Evolutionary conservation across 2,888 invertebrate species (phyloP).

Genomic region (Rhyacophila evoluta): DNA sequence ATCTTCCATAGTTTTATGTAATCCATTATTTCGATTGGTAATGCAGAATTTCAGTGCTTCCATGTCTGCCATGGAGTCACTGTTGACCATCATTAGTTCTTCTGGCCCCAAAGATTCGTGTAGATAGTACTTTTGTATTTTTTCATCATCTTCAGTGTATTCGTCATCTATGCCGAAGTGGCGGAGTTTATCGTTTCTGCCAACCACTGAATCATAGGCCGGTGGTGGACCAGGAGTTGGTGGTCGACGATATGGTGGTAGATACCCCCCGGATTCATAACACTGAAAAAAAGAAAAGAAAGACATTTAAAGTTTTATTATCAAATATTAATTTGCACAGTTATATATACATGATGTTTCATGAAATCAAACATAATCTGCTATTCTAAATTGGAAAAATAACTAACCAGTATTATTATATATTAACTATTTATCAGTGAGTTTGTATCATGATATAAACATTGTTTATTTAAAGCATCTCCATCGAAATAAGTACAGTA

Average conservation of each 20-base stretch:
- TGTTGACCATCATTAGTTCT: slow-evolving; percentile 26
- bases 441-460: neutral
- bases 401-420: too few relatives aligned
- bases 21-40: neutral
- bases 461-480: too few relatives aligned
- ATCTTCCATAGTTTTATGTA: neutral
- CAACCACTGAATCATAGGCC: slow-evolving; percentile 71
- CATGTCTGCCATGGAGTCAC: neutral
- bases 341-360: too few relatives aligned
- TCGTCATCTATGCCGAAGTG: slow-evolving; percentile 56
- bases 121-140: slow-evolving; percentile 23
- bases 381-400: too few relatives aligned
- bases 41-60: neutral
- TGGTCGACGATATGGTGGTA: slow-evolving; percentile 56
- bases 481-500: too few relatives aligned
- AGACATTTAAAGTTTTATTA: too few relatives aligned
- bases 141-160: slow-evolving; percentile 54
- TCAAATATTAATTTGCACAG: too few relatives aligned
- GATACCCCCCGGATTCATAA: slow-evolving; percentile 56
- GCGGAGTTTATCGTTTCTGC: slow-evolving; percentile 56
- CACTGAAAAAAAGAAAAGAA: slow-evolving; percentile 54
- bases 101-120: slow-evolving; percentile 25
- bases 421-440: too few relatives aligned
- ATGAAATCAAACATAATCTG: too few relatives aligned
- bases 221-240: slow-evolving; percentile 73